phyloP scores from a whole-genome alignment of 2,797 vertebrate species.

The Mormyrops boulengeri region DNA sequence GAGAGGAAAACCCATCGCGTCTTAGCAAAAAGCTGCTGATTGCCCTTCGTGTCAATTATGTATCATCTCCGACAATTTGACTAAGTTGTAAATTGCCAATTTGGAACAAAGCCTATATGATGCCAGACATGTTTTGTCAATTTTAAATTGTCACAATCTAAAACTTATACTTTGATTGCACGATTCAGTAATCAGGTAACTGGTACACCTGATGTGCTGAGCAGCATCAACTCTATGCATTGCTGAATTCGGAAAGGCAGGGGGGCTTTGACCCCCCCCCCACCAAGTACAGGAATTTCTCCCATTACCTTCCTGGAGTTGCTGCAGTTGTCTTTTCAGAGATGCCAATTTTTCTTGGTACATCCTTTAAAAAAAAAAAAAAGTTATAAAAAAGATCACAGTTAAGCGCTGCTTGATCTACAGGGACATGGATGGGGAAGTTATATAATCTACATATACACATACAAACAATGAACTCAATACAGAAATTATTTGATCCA shows the following conservation, averaged over 20 bases:
- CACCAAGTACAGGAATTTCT: not conserved
- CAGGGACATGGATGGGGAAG: not conserved
- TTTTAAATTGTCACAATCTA: not conserved
- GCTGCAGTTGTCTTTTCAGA: conserved; percentile 88
- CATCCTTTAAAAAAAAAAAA: conserved; percentile 67
- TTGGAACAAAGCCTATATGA: not conserved
- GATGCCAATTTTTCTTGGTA: conserved; percentile 97
- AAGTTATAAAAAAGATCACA: not conserved
- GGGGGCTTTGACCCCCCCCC: not conserved
- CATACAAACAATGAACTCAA: not conserved
- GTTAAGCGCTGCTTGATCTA: not conserved
- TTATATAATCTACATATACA: not conserved
- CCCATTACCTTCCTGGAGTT: conserved; percentile 85
- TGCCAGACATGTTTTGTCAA: not conserved
- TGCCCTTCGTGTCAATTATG: not conserved
- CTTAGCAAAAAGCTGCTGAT: not conserved
- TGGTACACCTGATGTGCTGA: not conserved
- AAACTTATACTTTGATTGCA: not conserved
- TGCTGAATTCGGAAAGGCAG: not conserved
- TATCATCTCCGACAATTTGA: not conserved
- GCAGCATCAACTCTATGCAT: not conserved
- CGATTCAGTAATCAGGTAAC: not conserved
- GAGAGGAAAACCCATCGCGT: not conserved
- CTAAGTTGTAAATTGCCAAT: not conserved
- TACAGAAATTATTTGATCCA: not conserved